phyloP scores from a whole-genome alignment of 2,888 invertebrate species.

The Aphrophora alni region DNA sequence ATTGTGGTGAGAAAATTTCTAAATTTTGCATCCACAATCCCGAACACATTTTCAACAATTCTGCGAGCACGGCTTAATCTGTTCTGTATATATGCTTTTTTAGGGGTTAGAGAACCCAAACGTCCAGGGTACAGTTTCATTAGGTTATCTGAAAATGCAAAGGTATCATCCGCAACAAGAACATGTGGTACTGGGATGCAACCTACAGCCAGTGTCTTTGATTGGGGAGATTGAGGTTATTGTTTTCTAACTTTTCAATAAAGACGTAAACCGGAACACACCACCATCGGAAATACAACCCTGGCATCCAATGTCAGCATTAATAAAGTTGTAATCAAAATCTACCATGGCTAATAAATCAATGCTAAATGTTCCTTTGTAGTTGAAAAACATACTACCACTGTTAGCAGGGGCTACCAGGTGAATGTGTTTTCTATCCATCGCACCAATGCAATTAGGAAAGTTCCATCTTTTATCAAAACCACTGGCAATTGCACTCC shows the following conservation, averaged over 20 bases:
- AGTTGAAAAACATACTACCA: constrained; percentile 46
- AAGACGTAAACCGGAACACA: constrained; percentile 38
- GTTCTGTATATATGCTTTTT: constrained; percentile 47
- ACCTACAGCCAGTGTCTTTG: constrained; percentile 20
- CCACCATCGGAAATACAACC: constrained; percentile 50
- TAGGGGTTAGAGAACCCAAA: constrained; percentile 31
- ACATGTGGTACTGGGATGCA: constrained; percentile 38
- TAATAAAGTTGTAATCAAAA: constrained; percentile 51
- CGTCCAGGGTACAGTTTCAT: constrained; percentile 43
- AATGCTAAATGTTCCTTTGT: constrained; percentile 49
- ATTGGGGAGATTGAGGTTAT: constrained; percentile 23
- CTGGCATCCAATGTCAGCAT: constrained; percentile 51
- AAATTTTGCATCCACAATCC: constrained; percentile 45
- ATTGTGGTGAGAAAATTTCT: constrained; percentile 45
- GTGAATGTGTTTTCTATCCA: constrained; percentile 15
- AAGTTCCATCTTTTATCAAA: constrained; percentile 51
- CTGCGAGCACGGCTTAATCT: constrained; percentile 46
- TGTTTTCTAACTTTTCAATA: constrained; percentile 29
- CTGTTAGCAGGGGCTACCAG: neutral
- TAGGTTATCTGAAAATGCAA: constrained; percentile 44
- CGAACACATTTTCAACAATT: constrained; percentile 48
- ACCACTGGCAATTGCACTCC: constrained; percentile 47
- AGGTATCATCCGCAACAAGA: constrained; percentile 48
- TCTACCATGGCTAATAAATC: constrained; percentile 50
- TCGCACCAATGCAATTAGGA: too few relatives aligned